phyloP scores from a whole-genome alignment of 2,888 invertebrate genomes.

The Kryphioiulus occultus region DNA sequence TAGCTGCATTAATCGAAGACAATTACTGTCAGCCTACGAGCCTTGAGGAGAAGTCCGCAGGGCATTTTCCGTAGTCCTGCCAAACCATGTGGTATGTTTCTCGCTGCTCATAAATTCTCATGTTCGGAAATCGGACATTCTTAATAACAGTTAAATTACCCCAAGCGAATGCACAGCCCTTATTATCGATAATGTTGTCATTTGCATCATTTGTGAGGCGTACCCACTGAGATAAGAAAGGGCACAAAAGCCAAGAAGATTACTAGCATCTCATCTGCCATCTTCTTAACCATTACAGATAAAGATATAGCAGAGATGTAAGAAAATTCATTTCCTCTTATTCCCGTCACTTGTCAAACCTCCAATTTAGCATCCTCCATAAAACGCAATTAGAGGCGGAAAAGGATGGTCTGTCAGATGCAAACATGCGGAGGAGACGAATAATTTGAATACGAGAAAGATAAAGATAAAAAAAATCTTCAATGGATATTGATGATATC shows the following conservation, averaged over 20 bases:
- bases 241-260: background rate
- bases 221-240: background rate
- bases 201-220: background rate
- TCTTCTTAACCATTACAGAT: conserved; percentile 11
- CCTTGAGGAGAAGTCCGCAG: too few relatives aligned
- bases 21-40: too few relatives aligned
- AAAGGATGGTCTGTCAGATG: background rate
- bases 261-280: background rate
- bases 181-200: too few relatives aligned
- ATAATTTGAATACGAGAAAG: conserved; percentile 5
- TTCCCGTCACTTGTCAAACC: conserved; percentile 36
- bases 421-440: background rate
- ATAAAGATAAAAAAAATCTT: background rate
- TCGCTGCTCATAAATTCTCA: too few relatives aligned
- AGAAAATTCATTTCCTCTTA: conserved; percentile 36
- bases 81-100: too few relatives aligned
- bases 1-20: too few relatives aligned
- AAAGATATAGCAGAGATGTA: background rate
- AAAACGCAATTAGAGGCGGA: conserved; percentile 3
- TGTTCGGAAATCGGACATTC: too few relatives aligned
- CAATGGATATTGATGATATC: conserved; percentile 36
- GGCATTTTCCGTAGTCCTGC: too few relatives aligned
- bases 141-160: too few relatives aligned
- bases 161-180: too few relatives aligned
- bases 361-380: conserved; percentile 1